Conservation (phyloP, 2,797 vertebrate genomes). For the Serranus cabrilla region DNA sequence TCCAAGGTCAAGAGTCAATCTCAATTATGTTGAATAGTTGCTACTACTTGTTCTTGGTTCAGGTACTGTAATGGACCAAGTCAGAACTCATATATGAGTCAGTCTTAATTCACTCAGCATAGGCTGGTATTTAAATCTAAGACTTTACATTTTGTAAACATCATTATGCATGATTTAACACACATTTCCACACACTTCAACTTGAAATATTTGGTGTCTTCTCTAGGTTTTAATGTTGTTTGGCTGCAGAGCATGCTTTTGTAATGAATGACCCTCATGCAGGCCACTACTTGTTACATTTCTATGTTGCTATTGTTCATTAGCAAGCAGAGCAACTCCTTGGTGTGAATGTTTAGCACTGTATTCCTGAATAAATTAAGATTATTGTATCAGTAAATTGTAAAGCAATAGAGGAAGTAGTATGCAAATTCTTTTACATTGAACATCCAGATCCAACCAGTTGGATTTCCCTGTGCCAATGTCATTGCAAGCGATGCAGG, state of each 20-base stretch:
- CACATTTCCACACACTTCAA: background rate
- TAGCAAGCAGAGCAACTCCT: background rate
- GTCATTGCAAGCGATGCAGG: slow-evolving; percentile 39
- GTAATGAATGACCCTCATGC: background rate
- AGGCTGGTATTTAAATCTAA: too few species aligned
- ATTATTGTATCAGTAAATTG: slow-evolving; percentile 1
- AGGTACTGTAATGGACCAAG: too few species aligned
- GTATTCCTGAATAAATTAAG: background rate
- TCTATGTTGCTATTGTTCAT: background rate
- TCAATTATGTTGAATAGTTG: too few species aligned
- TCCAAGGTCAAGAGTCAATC: background rate
- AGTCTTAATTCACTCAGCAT: too few species aligned
- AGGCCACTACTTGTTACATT: background rate
- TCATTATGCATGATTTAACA: background rate
- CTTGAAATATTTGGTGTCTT: background rate
- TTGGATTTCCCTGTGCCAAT: slow-evolving; percentile 20
- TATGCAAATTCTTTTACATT: slow-evolving; percentile 24
- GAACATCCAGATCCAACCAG: slow-evolving; percentile 52
- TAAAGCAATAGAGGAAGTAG: background rate
- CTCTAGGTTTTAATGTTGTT: background rate
- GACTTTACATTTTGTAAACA: background rate
- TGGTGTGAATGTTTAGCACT: background rate
- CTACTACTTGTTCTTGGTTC: background rate
- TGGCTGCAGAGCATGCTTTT: background rate
- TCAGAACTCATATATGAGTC: background rate